A percentile compares a stretch with the other conserved stretches of the same genome.
Conservation (phyloP, 2,888 invertebrate genomes). For the Callyntrura guangdongensis region DNA sequence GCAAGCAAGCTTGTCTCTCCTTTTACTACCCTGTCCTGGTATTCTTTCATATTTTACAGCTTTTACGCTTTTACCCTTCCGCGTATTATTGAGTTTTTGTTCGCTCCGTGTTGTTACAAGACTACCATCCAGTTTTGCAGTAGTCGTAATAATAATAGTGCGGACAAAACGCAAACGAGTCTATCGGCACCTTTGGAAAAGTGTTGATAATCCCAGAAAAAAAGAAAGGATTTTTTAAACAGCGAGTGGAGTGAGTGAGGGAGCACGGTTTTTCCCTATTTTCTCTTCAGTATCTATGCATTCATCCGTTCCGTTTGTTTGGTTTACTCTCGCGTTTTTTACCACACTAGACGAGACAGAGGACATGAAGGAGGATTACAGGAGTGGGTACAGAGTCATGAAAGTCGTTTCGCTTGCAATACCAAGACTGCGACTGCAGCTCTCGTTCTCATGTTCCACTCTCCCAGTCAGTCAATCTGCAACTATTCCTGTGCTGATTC, state of each 20-base stretch:
- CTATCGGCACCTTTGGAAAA: constrained; percentile 26
- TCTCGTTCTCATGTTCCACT: constrained; percentile 31
- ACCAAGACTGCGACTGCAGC: background rate
- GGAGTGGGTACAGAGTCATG: background rate
- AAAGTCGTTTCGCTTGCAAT: background rate
- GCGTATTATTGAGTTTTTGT: background rate
- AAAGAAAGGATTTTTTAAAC: constrained; percentile 11
- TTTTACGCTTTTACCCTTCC: background rate
- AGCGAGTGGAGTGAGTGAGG: constrained; percentile 62
- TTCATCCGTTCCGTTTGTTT: background rate
- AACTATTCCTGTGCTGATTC: constrained; percentile 53
- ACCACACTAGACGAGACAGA: too few relatives aligned
- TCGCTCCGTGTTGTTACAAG: background rate
- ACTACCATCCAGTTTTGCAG: background rate
- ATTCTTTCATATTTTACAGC: too few relatives aligned
- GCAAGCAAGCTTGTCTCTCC: too few relatives aligned
- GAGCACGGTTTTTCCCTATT: constrained; percentile 65
- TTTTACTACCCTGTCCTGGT: too few relatives aligned
- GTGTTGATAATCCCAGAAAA: background rate
- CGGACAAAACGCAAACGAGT: constrained; percentile 10
- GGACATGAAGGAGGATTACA: constrained; percentile 1
- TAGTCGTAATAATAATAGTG: background rate
- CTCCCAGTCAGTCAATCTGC: constrained; percentile 43
- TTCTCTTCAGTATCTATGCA: constrained; percentile 15
- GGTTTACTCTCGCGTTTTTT: background rate